These are phyloP conservation scores for Prionailurus viverrinus DNA, from an alignment of 2,113 vertebrate species.

Conservation along the genomic window DNA sequence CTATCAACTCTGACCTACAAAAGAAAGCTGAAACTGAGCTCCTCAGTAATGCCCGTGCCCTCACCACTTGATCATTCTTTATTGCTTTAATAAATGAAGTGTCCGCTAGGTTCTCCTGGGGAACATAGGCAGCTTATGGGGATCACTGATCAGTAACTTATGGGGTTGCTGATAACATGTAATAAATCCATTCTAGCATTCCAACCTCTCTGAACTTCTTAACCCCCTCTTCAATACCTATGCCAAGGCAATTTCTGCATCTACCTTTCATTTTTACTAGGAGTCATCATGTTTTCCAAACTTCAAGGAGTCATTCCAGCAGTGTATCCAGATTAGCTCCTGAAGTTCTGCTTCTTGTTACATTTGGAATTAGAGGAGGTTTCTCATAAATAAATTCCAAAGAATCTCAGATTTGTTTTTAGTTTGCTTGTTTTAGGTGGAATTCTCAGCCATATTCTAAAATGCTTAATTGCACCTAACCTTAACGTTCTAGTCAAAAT, in stretches of 20 bases:
- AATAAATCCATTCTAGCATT: neutral
- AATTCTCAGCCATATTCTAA: neutral
- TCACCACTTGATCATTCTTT: neutral
- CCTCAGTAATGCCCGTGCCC: neutral
- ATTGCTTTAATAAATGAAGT: neutral
- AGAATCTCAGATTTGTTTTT: neutral
- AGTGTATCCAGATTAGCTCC: neutral
- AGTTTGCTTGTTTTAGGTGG: neutral
- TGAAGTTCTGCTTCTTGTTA: neutral
- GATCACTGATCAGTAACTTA: neutral
- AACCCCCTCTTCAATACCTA: neutral
- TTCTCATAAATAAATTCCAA: neutral
- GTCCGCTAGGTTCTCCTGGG: neutral
- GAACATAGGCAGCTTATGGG: neutral
- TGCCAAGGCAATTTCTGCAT: neutral
- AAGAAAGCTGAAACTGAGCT: neutral
- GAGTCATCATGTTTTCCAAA: neutral
- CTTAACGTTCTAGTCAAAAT: neutral
- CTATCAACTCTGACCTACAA: neutral
- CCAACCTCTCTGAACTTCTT: neutral
- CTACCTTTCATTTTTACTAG: neutral
- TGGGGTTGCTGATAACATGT: neutral
- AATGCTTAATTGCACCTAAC: constrained; percentile 4
- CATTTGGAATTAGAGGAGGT: neutral
- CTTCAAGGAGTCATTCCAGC: neutral